These are phyloP conservation scores for Eurystomus glaucurus DNA, from an alignment of 2,797 vertebrate genomes.

Conservation along the genomic window DNA sequence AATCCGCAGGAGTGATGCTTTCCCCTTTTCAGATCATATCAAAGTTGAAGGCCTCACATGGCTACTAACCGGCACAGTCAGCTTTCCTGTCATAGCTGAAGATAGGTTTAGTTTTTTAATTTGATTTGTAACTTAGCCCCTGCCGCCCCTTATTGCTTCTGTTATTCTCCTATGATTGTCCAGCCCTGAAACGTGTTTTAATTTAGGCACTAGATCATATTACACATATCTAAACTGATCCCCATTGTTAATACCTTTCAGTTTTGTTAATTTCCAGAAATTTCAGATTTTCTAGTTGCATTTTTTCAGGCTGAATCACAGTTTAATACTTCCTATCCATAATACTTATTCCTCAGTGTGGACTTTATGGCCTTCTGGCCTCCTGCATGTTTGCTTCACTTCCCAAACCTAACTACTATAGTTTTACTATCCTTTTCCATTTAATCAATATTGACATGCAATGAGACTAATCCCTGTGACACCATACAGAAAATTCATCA, in stretches of 20 bases:
- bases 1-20: neutral
- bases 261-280: constrained; percentile 5
- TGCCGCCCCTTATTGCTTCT: neutral
- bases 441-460: constrained; percentile 33
- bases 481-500: neutral
- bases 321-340: constrained; percentile 13
- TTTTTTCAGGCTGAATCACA: constrained; percentile 67
- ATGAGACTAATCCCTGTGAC: constrained; percentile 1
- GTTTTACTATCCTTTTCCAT: neutral
- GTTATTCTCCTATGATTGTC: neutral
- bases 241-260: neutral
- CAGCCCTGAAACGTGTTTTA: neutral
- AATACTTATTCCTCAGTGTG: neutral
- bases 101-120: neutral
- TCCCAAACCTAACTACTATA: constrained; percentile 17
- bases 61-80: neutral
- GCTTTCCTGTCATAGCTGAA: neutral
- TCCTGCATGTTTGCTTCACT: neutral
- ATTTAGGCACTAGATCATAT: neutral
- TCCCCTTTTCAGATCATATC: neutral
- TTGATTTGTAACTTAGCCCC: neutral
- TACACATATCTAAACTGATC: neutral
- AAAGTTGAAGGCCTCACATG: neutral
- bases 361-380: neutral
- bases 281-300: constrained; percentile 10